phyloP scores from a whole-genome alignment of 2,888 invertebrate species.

The Stenodema calcarata region DNA sequence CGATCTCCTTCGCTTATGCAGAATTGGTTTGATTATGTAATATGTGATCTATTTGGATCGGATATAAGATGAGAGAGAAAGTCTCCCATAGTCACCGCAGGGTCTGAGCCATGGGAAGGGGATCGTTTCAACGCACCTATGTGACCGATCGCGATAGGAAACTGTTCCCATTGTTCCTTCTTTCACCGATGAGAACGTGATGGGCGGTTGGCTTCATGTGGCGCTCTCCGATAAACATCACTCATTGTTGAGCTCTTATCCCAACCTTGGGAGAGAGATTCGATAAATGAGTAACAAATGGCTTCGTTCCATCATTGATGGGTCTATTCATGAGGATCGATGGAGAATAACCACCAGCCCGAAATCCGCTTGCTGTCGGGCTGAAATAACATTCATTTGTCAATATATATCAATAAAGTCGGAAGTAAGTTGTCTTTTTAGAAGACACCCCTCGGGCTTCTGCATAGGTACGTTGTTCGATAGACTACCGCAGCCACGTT shows the following conservation, averaged over 20 bases:
- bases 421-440: background rate
- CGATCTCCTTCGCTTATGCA: too few relatives aligned
- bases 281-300: background rate
- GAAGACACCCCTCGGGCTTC: too few relatives aligned
- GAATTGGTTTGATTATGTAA: too few relatives aligned
- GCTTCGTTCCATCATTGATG: background rate
- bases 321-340: background rate
- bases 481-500: too few relatives aligned
- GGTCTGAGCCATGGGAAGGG: background rate
- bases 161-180: background rate
- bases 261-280: background rate
- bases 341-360: background rate
- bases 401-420: background rate
- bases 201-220: background rate
- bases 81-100: background rate
- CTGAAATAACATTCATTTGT: background rate
- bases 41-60: too few relatives aligned
- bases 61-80: background rate
- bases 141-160: background rate
- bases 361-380: background rate
- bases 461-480: too few relatives aligned
- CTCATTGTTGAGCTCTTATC: background rate
- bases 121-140: background rate
- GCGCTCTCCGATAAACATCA: background rate
- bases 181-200: background rate